Conservation (phyloP, 2,797 vertebrate genomes). For the Dromococcyx pavoninus region DNA sequence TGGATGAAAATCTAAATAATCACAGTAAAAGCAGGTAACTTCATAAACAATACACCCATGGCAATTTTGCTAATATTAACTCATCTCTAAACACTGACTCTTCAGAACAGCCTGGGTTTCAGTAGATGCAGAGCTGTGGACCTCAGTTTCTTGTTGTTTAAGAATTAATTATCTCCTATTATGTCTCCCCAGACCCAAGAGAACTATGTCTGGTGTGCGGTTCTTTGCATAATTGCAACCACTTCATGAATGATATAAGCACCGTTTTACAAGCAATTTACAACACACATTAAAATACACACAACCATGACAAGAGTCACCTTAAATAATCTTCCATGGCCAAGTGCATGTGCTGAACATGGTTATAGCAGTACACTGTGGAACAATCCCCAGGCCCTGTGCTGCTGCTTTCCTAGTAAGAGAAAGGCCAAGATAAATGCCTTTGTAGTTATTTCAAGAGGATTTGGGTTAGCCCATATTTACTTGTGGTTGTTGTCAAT, state of each 20-base stretch:
- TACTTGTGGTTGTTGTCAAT: not conserved
- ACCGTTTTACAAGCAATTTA: not conserved
- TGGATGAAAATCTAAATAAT: not conserved
- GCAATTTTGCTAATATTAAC: not conserved
- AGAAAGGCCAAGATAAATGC: not conserved
- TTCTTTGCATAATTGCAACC: not conserved
- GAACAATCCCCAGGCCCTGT: too few relatives aligned
- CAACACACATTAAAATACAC: not conserved
- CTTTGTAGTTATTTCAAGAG: not conserved
- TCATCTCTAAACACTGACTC: not conserved
- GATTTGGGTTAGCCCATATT: not conserved
- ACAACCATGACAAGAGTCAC: fast-evolving
- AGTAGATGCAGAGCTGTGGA: not conserved
- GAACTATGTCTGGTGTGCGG: not conserved
- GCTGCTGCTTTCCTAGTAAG: not conserved
- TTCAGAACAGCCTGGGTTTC: not conserved
- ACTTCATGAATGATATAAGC: not conserved
- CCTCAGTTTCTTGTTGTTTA: not conserved
- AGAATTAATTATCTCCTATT: not conserved
- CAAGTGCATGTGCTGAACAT: not conserved
- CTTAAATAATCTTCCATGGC: not conserved
- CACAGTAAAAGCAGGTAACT: not conserved
- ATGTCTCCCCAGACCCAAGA: not conserved
- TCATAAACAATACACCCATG: not conserved
- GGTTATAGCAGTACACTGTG: not conserved